Conservation (phyloP, 1,140 invertebrate genomes). For the Zaprionus tsacasi region DNA sequence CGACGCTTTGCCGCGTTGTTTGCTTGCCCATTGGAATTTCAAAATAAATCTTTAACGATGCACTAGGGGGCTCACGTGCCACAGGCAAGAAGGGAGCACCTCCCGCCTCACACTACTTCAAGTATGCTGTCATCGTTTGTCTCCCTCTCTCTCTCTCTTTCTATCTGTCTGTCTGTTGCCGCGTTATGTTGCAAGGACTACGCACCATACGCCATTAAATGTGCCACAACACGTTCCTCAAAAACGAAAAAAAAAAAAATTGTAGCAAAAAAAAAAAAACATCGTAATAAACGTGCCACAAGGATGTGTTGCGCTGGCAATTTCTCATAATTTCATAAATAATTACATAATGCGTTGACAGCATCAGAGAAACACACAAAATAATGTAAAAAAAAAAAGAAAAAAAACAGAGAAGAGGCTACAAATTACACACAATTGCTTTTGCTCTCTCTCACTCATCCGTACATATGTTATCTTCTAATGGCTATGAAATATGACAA, state of each 20-base stretch:
- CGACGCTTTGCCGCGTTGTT: conserved; percentile 30
- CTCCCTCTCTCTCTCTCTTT: conserved; percentile 8
- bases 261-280: not conserved
- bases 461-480: not conserved
- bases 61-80: conserved; percentile 55
- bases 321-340: conserved; percentile 81
- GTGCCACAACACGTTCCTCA: conserved; percentile 63
- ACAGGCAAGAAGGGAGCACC: conserved; percentile 20
- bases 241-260: conserved; percentile 7
- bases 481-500: not conserved
- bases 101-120: not conserved
- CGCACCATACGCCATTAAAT: conserved; percentile 63
- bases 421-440: conserved; percentile 29
- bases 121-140: conserved; percentile 26
- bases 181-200: conserved; percentile 53
- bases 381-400: conserved; percentile 5
- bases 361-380: conserved; percentile 48
- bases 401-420: conserved; percentile 1
- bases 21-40: conserved; percentile 56
- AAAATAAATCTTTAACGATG: conserved; percentile 78
- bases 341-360: conserved; percentile 80
- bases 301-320: conserved; percentile 24
- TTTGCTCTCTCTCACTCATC: not conserved
- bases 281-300: not conserved
- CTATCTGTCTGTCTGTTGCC: conserved; percentile 51